phyloP scores from a whole-genome alignment of 2,888 invertebrate species.

The Escarpia spicata region DNA sequence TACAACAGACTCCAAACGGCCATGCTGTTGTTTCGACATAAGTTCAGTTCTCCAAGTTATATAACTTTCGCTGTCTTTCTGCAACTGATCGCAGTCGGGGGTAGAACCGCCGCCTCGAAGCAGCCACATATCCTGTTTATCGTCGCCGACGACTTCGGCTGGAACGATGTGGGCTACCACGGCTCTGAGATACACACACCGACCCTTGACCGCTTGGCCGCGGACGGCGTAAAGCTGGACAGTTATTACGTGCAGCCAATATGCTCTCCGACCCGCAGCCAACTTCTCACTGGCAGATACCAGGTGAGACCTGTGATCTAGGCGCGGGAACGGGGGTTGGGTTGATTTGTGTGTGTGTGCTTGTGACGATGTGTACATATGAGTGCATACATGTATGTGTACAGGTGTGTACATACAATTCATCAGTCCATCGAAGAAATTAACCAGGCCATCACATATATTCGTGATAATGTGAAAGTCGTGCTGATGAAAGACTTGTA shows the following conservation, averaged over 20 bases:
- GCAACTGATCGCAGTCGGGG: not conserved
- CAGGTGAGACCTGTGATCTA: constrained; percentile 44
- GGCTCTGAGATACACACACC: constrained; percentile 55
- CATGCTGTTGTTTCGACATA: not conserved
- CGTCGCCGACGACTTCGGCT: constrained; percentile 61
- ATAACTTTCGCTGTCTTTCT: not conserved
- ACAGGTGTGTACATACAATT: not conserved
- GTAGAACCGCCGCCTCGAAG: not conserved
- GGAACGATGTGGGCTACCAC: constrained; percentile 60
- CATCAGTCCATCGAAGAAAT: not conserved
- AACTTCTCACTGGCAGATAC: constrained; percentile 56
- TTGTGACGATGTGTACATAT: not conserved
- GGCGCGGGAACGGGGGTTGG: no score
- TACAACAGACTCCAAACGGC: not conserved
- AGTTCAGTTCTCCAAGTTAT: not conserved
- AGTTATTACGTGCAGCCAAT: constrained; percentile 61
- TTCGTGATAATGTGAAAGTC: no score
- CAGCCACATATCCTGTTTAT: constrained; percentile 23
- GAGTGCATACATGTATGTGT: not conserved
- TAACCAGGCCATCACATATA: no score
- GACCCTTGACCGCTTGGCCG: constrained; percentile 50
- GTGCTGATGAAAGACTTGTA: no score
- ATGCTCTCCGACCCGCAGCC: constrained; percentile 57
- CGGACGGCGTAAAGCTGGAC: constrained; percentile 52
- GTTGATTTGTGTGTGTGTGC: no score